Evolutionary conservation across 2,113 vertebrate species (phyloP).

Genomic region (Eulemur macaco): DNA sequence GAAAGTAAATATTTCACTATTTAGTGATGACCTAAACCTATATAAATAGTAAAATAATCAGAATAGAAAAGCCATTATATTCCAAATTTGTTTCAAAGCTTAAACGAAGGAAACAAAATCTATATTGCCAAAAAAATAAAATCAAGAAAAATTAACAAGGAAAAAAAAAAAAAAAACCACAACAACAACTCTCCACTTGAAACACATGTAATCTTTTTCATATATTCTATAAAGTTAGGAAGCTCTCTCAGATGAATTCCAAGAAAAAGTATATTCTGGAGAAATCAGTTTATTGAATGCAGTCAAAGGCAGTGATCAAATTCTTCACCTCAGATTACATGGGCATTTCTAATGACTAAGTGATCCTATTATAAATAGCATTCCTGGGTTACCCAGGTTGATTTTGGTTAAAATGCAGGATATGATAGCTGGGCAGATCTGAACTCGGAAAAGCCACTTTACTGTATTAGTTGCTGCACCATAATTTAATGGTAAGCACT

Average conservation of each 20-base stretch:
- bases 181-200: neutral
- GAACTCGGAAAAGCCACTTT: neutral
- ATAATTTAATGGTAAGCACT: neutral
- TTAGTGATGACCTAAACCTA: neutral
- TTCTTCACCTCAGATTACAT: neutral
- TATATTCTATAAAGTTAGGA: neutral
- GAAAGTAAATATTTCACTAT: conserved; percentile 5
- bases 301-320: neutral
- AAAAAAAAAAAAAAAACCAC: neutral
- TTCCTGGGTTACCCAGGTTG: neutral
- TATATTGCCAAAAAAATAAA: neutral
- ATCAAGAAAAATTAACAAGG: neutral
- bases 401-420: neutral
- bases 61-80: neutral
- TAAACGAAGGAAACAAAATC: neutral
- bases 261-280: neutral
- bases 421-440: neutral
- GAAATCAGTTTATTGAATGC: neutral
- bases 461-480: neutral
- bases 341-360: neutral
- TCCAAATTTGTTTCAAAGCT: neutral
- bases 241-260: neutral
- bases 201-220: neutral
- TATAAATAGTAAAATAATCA: neutral
- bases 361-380: neutral